These are phyloP conservation scores for Tokudaia muenninki DNA, from an alignment of 2,797 vertebrate species.

Conservation along the genomic window DNA sequence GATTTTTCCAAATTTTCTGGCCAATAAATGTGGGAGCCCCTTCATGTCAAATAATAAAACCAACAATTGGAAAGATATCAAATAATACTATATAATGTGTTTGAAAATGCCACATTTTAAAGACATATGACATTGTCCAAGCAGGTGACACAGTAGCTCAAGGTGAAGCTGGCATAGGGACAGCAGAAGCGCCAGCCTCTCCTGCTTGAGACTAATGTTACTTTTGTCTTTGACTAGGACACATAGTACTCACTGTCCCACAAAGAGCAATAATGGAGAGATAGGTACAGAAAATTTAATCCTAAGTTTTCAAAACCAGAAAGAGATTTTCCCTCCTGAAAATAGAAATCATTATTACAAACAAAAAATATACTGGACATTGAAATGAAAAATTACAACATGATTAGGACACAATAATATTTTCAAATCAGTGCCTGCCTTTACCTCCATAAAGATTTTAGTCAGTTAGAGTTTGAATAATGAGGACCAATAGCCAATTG, in stretches of 20 bases:
- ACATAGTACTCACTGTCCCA: not conserved
- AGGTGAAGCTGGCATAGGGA: slow-evolving; percentile 71
- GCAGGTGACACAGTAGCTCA: slow-evolving; percentile 71
- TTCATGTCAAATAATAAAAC: slow-evolving; percentile 31
- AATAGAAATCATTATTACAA: not conserved
- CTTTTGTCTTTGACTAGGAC: not conserved
- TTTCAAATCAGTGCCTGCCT: not conserved
- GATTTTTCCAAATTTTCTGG: slow-evolving; percentile 4
- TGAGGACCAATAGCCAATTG: not conserved
- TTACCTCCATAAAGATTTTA: not conserved
- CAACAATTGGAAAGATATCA: slow-evolving; percentile 70
- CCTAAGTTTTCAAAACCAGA: not conserved
- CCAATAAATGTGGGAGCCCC: not conserved
- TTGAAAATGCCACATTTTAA: slow-evolving; percentile 79
- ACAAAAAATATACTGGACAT: not conserved
- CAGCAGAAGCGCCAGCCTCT: slow-evolving; percentile 68
- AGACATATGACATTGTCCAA: slow-evolving; percentile 75
- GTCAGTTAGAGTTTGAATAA: not conserved
- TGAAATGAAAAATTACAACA: slow-evolving; percentile 35
- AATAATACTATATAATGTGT: slow-evolving; percentile 77
- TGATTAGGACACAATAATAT: not conserved
- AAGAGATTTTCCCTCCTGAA: not conserved
- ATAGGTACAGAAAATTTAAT: slow-evolving; percentile 12
- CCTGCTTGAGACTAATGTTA: not conserved
- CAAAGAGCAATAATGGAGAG: not conserved